Base-by-base conservation (phyloP, 2,113 vertebrate species). In the Xiphias gladius region DNA sequence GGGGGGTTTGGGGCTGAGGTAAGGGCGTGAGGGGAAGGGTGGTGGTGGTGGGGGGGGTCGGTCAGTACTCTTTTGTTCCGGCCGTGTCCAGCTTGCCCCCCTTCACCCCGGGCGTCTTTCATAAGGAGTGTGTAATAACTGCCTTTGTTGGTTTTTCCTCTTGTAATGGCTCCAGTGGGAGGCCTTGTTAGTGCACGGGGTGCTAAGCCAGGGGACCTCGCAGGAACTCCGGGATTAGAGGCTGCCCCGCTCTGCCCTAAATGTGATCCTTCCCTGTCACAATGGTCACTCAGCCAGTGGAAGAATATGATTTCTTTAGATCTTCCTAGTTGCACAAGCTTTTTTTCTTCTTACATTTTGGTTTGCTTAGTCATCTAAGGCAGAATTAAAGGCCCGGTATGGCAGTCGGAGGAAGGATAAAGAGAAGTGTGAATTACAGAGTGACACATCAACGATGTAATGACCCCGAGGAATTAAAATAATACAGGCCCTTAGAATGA, bases 101-200 rank as follows among this genome's bases (percentile, higher is more conserved):
- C 86, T 48, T 77, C 69, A 78, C 83, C 89, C 90, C 85, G 61
- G 88, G 69, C 50, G 83, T 90, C 84, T 90, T 86, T 90, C 89
- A 88, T 91, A 89, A 89, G 91, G 81, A 85, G 93, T 92, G 88
- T 86, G 89, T 90, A 91, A 94, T 94, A 91, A 92, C 76, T 85
- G 88, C 86, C 92, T 94, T 95, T 93, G 93, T 93, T 91, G 83
- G 90, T 88, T 92, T 90, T 86, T 73, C 78, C 85, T 86, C 79
- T 83, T 87, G 86, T 93, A 92, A 92, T 92, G 86, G 87, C 64
- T 86, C 88, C 83, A 17, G 76, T 64, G 92, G 91, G 87, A 89
- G 86, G 82, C 78, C 88, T 91, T 89, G 86, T 93, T 92, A 90
- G 82, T 37, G 77, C 26, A 32, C 37, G 50, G 68, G 85, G 86